Conservation (phyloP, 2,113 vertebrate species). For the Labeo rohita region DNA sequence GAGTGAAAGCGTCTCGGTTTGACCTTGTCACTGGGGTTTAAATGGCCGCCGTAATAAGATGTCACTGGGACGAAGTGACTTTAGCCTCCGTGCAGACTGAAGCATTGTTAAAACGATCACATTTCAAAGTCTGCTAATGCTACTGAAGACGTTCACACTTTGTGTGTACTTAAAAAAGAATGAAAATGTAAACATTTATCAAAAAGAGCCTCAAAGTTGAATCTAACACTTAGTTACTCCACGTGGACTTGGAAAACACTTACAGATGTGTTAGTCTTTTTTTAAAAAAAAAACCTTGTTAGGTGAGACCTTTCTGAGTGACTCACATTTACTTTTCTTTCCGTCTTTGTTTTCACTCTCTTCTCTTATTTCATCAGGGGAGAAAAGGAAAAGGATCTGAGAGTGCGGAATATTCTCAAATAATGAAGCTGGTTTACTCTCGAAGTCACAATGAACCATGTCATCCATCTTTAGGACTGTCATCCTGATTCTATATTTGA, state of each 20-base stretch:
- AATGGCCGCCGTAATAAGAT: constrained; percentile 44
- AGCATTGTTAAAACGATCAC: constrained; percentile 28
- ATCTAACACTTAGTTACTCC: constrained; percentile 8
- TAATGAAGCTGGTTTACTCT: constrained; percentile 29
- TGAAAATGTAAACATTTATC: background rate
- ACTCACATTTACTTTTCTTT: background rate
- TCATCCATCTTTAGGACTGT: constrained; percentile 37
- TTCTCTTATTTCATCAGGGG: constrained; percentile 40
- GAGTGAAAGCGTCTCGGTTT: constrained; percentile 37
- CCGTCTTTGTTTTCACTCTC: background rate
- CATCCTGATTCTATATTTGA: constrained; percentile 44
- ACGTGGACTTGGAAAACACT: constrained; percentile 10
- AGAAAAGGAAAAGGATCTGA: background rate
- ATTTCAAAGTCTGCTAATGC: constrained; percentile 10
- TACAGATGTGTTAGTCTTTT: background rate
- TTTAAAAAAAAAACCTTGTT: background rate
- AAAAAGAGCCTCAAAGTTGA: background rate
- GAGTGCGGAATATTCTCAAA: constrained; percentile 2
- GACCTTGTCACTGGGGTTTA: constrained; percentile 55
- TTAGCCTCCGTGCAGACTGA: background rate
- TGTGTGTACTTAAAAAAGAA: background rate
- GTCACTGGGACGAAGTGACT: constrained; percentile 28
- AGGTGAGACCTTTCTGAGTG: constrained; percentile 17
- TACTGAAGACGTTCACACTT: constrained; percentile 16
- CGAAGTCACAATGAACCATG: constrained; percentile 4